Conservation (phyloP, 2,113 vertebrate species). For the Petroica traversi region DNA sequence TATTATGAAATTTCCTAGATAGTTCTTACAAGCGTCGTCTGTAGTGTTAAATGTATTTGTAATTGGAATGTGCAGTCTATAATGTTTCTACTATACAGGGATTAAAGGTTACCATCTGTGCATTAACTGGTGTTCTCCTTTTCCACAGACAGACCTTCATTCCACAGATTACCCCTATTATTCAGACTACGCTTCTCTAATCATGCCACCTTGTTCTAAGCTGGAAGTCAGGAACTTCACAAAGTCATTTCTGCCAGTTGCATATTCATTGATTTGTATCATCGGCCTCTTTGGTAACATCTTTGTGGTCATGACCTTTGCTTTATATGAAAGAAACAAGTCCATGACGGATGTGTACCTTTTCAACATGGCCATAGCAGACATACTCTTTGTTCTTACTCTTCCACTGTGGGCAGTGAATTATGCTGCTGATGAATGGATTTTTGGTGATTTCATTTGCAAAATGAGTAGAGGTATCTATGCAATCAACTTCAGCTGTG, state of each 20-base stretch:
- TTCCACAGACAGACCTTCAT: background rate
- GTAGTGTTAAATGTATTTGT: background rate
- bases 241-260: slow-evolving; percentile 59
- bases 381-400: slow-evolving; percentile 84
- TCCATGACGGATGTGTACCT: slow-evolving; percentile 93
- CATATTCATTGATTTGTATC: slow-evolving; percentile 81
- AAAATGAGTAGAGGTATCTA: slow-evolving; percentile 84
- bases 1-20: background rate
- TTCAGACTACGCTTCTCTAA: background rate
- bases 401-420: slow-evolving; percentile 86
- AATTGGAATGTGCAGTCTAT: background rate
- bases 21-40: background rate
- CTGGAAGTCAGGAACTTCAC: slow-evolving; percentile 64
- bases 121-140: background rate
- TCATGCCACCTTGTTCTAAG: slow-evolving; percentile 25
- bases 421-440: slow-evolving; percentile 72
- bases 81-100: background rate
- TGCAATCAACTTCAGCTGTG: slow-evolving; percentile 89
- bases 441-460: slow-evolving; percentile 78
- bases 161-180: background rate
- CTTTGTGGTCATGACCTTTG: slow-evolving; percentile 87
- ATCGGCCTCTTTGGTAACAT: slow-evolving; percentile 85
- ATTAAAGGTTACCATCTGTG: background rate
- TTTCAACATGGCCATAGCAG: slow-evolving; percentile 88
- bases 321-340: slow-evolving; percentile 81